Evolutionary conservation across 2,797 vertebrate species (phyloP).

Genomic region (Cygnus olor): DNA sequence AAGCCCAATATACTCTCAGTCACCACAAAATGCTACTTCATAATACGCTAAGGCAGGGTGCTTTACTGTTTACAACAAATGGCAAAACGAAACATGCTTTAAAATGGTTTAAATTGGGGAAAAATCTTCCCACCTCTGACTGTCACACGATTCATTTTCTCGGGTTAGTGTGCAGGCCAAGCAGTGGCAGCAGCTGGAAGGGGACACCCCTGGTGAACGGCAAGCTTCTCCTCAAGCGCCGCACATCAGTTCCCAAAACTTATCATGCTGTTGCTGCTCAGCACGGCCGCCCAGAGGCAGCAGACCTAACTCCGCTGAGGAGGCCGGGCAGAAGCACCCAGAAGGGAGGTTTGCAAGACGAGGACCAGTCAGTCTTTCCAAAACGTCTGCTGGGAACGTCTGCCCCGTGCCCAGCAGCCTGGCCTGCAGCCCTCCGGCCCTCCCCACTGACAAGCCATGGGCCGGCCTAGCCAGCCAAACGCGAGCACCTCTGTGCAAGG

Average conservation of each 20-base stretch:
- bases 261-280: background rate
- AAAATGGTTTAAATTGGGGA: background rate
- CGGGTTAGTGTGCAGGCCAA: background rate
- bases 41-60: background rate
- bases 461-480: background rate
- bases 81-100: background rate
- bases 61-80: background rate
- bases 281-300: background rate
- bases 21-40: background rate
- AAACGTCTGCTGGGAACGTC: background rate
- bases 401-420: background rate
- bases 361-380: accelerated
- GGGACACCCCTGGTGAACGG: background rate
- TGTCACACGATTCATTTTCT: background rate
- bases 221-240: background rate
- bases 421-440: background rate
- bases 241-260: background rate
- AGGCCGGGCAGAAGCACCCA: accelerated
- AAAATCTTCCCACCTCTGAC: background rate
- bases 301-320: accelerated
- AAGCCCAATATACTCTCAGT: background rate
- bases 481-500: accelerated
- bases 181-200: background rate
- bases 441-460: no score
- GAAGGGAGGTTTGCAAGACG: accelerated